Conservation (phyloP, 2,113 vertebrate genomes). For the Falcunculus frontatus region DNA sequence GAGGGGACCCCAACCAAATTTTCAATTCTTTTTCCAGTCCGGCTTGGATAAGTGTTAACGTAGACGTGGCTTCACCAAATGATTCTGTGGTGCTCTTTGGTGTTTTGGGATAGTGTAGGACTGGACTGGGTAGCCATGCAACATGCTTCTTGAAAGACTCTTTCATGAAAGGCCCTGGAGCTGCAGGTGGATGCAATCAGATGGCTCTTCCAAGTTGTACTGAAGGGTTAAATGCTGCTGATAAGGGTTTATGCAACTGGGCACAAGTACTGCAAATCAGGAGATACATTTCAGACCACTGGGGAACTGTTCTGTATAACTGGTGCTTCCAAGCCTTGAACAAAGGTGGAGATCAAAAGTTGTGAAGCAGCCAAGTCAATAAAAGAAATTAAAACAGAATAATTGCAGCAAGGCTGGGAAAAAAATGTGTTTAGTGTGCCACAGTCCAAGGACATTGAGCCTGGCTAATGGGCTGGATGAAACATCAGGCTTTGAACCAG, state of each 20-base stretch:
- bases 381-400: not conserved
- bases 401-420: not conserved
- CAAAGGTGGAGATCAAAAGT: not conserved
- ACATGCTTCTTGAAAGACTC: not conserved
- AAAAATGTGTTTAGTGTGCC: not conserved
- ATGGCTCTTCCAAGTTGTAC: not conserved
- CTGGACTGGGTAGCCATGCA: not conserved
- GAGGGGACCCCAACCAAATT: not conserved
- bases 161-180: not conserved
- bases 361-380: not conserved
- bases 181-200: not conserved
- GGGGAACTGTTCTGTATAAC: not conserved
- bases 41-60: rapidly evolving
- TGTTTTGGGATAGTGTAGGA: not conserved
- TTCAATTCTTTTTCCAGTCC: not conserved
- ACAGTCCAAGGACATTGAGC: not conserved
- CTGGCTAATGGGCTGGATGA: not conserved
- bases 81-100: not conserved
- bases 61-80: not conserved
- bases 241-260: not conserved
- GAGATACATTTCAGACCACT: not conserved
- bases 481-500: not conserved
- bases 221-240: not conserved
- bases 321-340: not conserved
- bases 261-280: not conserved